These are phyloP conservation scores for Seladonia tumulorum DNA, from an alignment of 2,888 invertebrate species.

Conservation along the genomic window DNA sequence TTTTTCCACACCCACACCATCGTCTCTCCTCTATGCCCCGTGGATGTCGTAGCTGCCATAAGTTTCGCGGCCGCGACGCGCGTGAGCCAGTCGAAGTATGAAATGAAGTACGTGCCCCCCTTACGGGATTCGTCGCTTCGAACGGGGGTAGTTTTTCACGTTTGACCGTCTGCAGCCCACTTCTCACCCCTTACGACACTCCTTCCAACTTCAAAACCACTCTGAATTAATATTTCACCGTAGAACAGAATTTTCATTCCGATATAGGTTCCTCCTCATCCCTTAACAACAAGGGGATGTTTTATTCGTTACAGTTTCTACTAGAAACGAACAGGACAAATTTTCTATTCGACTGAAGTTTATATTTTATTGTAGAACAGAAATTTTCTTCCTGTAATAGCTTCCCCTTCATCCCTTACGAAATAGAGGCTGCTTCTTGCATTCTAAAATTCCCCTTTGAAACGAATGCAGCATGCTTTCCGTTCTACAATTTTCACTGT, in stretches of 20 bases:
- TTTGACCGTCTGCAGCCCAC: conserved; percentile 6
- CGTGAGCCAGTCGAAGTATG: conserved; percentile 67
- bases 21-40: conserved; percentile 26
- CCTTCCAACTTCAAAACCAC: background rate
- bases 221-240: background rate
- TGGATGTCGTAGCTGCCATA: conserved; percentile 48
- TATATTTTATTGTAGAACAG: background rate
- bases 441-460: too few species aligned
- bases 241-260: background rate
- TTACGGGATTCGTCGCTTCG: conserved; percentile 31
- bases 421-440: too few species aligned
- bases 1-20: background rate
- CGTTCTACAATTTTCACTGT: too few species aligned
- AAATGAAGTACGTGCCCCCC: conserved; percentile 71
- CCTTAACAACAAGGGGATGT: background rate
- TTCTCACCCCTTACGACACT: background rate
- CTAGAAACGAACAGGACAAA: background rate
- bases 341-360: background rate
- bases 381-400: background rate
- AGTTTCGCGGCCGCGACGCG: conserved; percentile 53
- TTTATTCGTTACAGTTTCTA: background rate
- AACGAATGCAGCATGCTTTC: too few species aligned
- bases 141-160: conserved; percentile 5
- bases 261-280: background rate
- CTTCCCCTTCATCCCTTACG: too few species aligned